Evolutionary conservation across 2,888 invertebrate genomes (phyloP), one percentile per base, ranked within the genome.

Genomic region (Diachrysia chrysitis): DNA sequence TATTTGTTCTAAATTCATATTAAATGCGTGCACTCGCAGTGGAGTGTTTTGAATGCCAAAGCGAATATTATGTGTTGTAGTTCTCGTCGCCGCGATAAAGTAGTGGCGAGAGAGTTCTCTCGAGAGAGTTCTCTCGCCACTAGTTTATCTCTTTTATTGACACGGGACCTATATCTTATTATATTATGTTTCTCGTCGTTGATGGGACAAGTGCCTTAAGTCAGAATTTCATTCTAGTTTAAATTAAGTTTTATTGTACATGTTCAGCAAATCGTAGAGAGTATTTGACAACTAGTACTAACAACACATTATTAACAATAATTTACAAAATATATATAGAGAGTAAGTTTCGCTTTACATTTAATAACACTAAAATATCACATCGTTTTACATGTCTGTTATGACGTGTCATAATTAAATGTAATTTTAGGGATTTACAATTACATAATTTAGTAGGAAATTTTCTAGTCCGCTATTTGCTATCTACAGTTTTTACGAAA

Each of bases 291-390:
- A 51, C 48, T 51, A 21, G 21, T 10, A 51, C 48, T 51, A 51
- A 51, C 48, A 51, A 19, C 10, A 51, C 21, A 21, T 21, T 19
- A 51, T 51, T n/a, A 35, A 60, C 61, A 67, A 68, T 62, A 60
- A 65, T 63, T 72, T 65, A 66, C 58, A 71, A 58, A 57, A 78
- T 62, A 75, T 56, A 59, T 64, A 61, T 63, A 74, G 61, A 76
- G 63, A 71, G 70, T 58, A 76, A 73, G 67, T 74, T 71, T 61
- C 55, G 58, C 64, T 76, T 75, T 72, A 78, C 29, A 79, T 60
- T 61, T 76, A 76, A 73, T 81, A 81, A 76, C 61, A 77, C 61
- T 48, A 66, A 81, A 83, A 82, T 83, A 83, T 82, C 82, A 83
- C 82, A 82, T 70, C 46, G 71, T 72, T 74, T 75, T 62, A 62